A percentile compares a stretch with the other conserved stretches of the same genome.
Conservation (phyloP, 2,797 vertebrate genomes). For the Lateolabrax maculatus region DNA sequence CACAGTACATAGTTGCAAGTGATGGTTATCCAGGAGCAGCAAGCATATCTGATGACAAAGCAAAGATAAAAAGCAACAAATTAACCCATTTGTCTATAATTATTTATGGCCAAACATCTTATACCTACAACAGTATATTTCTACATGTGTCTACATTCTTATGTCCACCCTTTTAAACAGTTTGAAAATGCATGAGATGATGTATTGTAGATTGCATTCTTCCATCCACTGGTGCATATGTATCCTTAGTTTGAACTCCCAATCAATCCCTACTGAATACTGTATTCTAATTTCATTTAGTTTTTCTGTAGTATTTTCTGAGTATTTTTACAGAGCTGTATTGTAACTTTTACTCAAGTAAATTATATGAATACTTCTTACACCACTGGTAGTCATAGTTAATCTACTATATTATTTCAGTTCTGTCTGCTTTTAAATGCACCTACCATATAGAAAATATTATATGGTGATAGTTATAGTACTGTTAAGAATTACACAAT, state of each 20-base stretch:
- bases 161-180: background rate
- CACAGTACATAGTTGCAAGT: slow-evolving; percentile 16
- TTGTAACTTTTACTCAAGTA: too few relatives aligned
- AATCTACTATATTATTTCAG: too few relatives aligned
- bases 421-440: too few relatives aligned
- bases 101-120: background rate
- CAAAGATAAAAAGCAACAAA: slow-evolving; percentile 9
- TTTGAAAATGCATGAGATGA: background rate
- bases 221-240: background rate
- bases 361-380: too few relatives aligned
- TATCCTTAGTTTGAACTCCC: background rate
- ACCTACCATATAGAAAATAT: too few relatives aligned
- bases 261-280: too few relatives aligned
- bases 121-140: background rate
- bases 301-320: too few relatives aligned
- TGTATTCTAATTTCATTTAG: too few relatives aligned
- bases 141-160: slow-evolving; percentile 1
- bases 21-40: slow-evolving; percentile 7
- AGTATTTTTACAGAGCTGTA: too few relatives aligned
- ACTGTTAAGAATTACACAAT: too few relatives aligned
- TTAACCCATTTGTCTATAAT: slow-evolving; percentile 3
- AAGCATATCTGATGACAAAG: slow-evolving; percentile 21
- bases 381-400: too few relatives aligned
- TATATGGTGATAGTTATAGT: too few relatives aligned
- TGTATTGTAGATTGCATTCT: background rate